phyloP scores from a whole-genome alignment of 2,113 vertebrate species.

The Pteronura brasiliensis region DNA sequence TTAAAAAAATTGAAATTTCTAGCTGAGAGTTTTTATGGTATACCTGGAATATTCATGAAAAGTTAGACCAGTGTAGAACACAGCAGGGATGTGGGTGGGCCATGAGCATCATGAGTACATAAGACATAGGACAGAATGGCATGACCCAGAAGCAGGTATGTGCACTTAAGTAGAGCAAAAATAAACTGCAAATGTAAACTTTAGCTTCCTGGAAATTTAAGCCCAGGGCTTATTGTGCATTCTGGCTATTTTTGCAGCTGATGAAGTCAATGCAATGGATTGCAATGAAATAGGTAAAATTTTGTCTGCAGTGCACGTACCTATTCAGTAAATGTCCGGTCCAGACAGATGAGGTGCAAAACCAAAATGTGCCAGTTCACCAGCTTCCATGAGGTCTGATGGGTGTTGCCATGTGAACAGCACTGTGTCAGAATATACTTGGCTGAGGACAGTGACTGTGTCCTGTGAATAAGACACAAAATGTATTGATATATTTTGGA shows the following conservation, averaged over 20 bases:
- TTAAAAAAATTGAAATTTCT: neutral
- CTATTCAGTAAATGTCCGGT: conserved; percentile 35
- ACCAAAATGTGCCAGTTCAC: conserved; percentile 12
- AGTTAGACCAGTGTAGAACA: neutral
- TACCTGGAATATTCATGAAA: neutral
- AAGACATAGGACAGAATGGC: neutral
- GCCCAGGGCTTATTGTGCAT: neutral
- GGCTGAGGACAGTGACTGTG: neutral
- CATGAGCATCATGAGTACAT: neutral
- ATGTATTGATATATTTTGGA: neutral
- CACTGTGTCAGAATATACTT: neutral
- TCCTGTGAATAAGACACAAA: conserved; percentile 25
- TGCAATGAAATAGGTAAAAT: conserved; percentile 52
- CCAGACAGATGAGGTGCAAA: neutral
- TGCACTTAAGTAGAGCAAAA: neutral
- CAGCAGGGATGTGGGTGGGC: neutral
- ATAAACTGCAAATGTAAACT: neutral
- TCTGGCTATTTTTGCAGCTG: conserved; percentile 34
- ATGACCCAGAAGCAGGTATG: neutral
- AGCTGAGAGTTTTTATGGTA: neutral
- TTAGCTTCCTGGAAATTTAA: conserved; percentile 36
- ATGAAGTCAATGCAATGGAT: conserved; percentile 49
- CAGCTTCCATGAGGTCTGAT: neutral
- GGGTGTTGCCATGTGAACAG: conserved; percentile 46
- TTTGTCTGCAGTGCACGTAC: neutral